Conservation (phyloP, 2,113 vertebrate genomes). For the Cacatua alba region DNA sequence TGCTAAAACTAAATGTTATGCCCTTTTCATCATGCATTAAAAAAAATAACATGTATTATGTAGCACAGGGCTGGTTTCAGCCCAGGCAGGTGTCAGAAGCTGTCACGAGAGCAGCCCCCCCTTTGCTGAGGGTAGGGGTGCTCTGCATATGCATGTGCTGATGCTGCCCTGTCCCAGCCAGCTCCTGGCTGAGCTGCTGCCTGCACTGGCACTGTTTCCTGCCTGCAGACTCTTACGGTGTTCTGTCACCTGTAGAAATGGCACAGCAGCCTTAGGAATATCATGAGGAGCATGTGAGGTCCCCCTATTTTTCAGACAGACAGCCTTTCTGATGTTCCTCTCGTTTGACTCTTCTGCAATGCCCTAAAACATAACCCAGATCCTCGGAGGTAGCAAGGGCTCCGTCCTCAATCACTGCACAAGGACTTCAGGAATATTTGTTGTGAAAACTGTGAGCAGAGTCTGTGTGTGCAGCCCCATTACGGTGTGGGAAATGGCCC, state of each 20-base stretch:
- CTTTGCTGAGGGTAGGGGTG: not conserved
- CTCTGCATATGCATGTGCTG: not conserved
- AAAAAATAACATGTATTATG: not conserved
- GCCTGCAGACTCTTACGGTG: accelerated
- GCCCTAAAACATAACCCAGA: not conserved
- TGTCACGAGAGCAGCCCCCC: not conserved
- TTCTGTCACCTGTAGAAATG: not conserved
- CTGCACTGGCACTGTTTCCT: not conserved
- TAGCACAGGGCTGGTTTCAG: not conserved
- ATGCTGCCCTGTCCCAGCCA: not conserved
- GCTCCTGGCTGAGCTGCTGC: not conserved
- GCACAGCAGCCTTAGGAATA: not conserved
- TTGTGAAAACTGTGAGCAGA: not conserved
- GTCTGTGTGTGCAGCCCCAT: too few species aligned
- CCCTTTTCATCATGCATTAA: conserved; percentile 42
- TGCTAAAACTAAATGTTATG: conserved; percentile 37
- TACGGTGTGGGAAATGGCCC: not conserved
- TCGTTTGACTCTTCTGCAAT: not conserved
- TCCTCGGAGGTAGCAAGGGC: not conserved
- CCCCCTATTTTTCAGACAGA: not conserved
- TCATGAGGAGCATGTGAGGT: not conserved
- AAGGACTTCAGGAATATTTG: not conserved
- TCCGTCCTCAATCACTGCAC: not conserved
- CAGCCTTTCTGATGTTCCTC: not conserved
- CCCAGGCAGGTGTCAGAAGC: not conserved